Evolutionary conservation across 2,888 invertebrate species (phyloP).

Genomic region (Tachina grossa): DNA sequence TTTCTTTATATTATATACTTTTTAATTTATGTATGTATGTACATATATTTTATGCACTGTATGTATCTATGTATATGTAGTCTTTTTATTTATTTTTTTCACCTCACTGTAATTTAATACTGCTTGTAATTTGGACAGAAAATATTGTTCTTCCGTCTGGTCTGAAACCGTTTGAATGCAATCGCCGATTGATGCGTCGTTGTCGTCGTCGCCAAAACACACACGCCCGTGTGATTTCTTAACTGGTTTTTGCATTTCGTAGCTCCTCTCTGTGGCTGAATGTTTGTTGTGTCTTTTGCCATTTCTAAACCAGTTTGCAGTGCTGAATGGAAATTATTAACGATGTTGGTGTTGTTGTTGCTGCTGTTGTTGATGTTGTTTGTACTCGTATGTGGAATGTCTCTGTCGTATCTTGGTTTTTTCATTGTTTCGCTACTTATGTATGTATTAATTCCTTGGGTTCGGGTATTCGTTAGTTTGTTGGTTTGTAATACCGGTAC

Average conservation of each 20-base stretch:
- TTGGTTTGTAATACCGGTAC: slow-evolving; percentile 46
- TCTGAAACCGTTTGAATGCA: slow-evolving; percentile 73
- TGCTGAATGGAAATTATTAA: slow-evolving; percentile 75
- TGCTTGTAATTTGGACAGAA: slow-evolving; percentile 53
- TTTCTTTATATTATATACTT: slow-evolving; percentile 33
- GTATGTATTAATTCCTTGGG: slow-evolving; percentile 10
- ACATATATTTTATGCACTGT: background rate
- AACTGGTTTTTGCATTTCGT: slow-evolving; percentile 73
- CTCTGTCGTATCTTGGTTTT: slow-evolving; percentile 35
- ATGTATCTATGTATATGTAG: slow-evolving; percentile 8
- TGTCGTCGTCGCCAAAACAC: slow-evolving; percentile 71
- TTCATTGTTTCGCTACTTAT: slow-evolving; percentile 35
- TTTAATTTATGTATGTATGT: slow-evolving; percentile 23
- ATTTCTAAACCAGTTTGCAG: slow-evolving; percentile 75
- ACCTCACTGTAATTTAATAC: slow-evolving; percentile 61
- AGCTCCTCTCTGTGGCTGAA: slow-evolving; percentile 72
- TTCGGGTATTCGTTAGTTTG: slow-evolving; percentile 40
- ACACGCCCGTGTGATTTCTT: slow-evolving; percentile 75
- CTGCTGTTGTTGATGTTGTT: slow-evolving; percentile 50
- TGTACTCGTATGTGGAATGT: slow-evolving; percentile 59
- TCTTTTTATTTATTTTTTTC: slow-evolving; percentile 41
- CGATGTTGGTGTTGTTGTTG: slow-evolving; percentile 28
- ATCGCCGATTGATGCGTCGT: slow-evolving; percentile 72
- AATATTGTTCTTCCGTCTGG: slow-evolving; percentile 67
- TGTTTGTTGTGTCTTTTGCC: slow-evolving; percentile 72